Evolutionary conservation across 2,797 vertebrate genomes (phyloP), one percentile per base, ranked within the genome.

Genomic region (Leptodactylus fallax): DNA sequence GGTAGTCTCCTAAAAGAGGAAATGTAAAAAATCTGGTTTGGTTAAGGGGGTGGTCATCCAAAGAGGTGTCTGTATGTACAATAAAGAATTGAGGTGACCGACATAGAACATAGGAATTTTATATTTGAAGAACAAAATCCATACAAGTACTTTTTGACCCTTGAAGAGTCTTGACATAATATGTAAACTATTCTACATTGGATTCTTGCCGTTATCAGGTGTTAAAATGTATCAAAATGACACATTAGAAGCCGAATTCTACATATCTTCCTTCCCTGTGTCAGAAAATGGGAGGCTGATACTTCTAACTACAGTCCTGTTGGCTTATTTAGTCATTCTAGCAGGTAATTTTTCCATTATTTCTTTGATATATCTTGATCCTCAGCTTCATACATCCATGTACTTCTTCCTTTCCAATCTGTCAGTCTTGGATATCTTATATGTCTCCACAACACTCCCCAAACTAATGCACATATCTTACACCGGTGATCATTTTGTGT

Each of bases 331-430:
- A 0, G 45, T 78, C 0, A 69, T 81, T 61, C 14, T 90, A 8
- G 11, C n/a, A 72, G 90, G 87, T 5, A 90, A 90, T 11, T 55
- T 85, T 10, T 10, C 84, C n/a, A 90, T 87, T 27, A 76, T 88
- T 51, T 17, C 55, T 51, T 72, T 88, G 17, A 77, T 90, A 6
- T 69, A 17, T 17, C n/a, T 55, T 17, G 60, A 67, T 16, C 7
- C 49, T 21, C 49, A 87, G 8, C 69, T 90, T 47, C 56, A 60
- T 0, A 84, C 77, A n/a, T 60, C 85, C 10, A 90, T 90, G 90
- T 90, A 90, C 9, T 90, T 90, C 19, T 90, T 90, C 25, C 60
- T 91, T 3, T 72, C 63, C 19, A 88, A 85, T 13, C 78, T 90
- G 8, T 83, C 89, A 6, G 49, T 87, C 56, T 25, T 82, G 17